Evolutionary conservation across 2,797 vertebrate species (phyloP).

Genomic region (Alectoris magna): DNA sequence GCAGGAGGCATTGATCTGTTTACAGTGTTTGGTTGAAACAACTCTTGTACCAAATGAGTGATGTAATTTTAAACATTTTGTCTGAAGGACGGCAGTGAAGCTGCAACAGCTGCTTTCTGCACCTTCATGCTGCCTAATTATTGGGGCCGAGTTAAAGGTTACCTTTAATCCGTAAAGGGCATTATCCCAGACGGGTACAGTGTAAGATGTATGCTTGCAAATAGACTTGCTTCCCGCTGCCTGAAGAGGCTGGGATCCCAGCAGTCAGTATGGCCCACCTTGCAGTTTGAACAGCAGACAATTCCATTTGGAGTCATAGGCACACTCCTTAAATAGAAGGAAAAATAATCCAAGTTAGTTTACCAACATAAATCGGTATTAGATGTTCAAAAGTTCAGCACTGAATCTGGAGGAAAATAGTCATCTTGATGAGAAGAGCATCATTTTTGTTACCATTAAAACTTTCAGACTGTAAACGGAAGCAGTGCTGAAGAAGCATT

Average conservation of each 20-base stretch:
- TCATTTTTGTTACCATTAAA: not conserved
- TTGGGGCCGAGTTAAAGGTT: not conserved
- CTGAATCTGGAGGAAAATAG: not conserved
- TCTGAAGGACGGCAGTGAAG: not conserved
- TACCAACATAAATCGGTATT: not conserved
- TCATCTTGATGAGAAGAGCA: not conserved
- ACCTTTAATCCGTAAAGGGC: not conserved
- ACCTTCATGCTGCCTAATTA: not conserved
- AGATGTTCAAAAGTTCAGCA: conserved; percentile 10
- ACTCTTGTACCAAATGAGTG: not conserved
- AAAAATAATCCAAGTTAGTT: not conserved
- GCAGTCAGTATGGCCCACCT: not conserved
- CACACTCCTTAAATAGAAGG: not conserved
- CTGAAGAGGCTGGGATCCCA: not conserved
- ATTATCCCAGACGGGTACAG: not conserved
- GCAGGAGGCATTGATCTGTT: conserved; percentile 43
- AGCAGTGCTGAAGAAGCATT: not conserved
- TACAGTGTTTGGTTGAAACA: not conserved
- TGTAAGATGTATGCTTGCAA: not conserved
- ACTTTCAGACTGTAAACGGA: not conserved
- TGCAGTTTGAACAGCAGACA: not conserved
- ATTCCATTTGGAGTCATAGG: not conserved
- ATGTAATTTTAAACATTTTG: not conserved
- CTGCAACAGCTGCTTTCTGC: not conserved
- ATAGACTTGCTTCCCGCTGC: not conserved